Evolutionary conservation across 1,140 invertebrate genomes (phyloP).

Genomic region (Trachymyrmex cornetzi): DNA sequence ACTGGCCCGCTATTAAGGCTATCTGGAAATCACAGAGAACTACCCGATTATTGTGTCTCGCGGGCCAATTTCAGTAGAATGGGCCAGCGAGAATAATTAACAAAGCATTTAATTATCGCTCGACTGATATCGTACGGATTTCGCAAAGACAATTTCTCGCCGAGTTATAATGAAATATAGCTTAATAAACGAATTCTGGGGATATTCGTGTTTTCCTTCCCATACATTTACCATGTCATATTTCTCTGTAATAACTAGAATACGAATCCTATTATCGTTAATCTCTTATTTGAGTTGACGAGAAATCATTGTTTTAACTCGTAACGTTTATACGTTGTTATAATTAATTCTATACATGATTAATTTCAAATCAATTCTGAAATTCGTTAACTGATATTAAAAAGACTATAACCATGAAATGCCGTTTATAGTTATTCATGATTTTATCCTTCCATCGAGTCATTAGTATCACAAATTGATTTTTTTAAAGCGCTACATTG

Average conservation of each 20-base stretch:
- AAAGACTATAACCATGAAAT: not conserved
- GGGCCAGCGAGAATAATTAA: slow-evolving; percentile 66
- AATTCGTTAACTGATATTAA: not conserved
- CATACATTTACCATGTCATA: slow-evolving; percentile 37
- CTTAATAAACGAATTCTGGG: slow-evolving; percentile 52
- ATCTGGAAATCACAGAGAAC: slow-evolving; percentile 54
- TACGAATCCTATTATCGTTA: slow-evolving; percentile 57
- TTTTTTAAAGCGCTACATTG: not conserved
- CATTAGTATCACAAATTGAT: not conserved
- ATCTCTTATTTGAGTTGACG: slow-evolving; percentile 43
- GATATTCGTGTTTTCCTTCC: slow-evolving; percentile 46
- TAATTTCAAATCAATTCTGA: slow-evolving; percentile 20
- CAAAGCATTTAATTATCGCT: slow-evolving; percentile 68
- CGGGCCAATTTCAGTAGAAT: slow-evolving; percentile 61
- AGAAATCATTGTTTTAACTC: slow-evolving; percentile 39
- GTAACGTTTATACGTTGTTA: slow-evolving; percentile 12
- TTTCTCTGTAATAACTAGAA: slow-evolving; percentile 42
- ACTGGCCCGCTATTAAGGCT: slow-evolving; percentile 66
- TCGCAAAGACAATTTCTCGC: slow-evolving; percentile 48
- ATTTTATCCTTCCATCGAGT: not conserved
- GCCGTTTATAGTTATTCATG: not conserved
- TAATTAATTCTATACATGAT: slow-evolving; percentile 27
- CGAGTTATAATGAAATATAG: slow-evolving; percentile 48
- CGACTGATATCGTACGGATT: slow-evolving; percentile 48
- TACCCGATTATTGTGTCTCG: slow-evolving; percentile 65